phyloP scores from a whole-genome alignment of 2,797 vertebrate genomes.

The Danio choprae region DNA sequence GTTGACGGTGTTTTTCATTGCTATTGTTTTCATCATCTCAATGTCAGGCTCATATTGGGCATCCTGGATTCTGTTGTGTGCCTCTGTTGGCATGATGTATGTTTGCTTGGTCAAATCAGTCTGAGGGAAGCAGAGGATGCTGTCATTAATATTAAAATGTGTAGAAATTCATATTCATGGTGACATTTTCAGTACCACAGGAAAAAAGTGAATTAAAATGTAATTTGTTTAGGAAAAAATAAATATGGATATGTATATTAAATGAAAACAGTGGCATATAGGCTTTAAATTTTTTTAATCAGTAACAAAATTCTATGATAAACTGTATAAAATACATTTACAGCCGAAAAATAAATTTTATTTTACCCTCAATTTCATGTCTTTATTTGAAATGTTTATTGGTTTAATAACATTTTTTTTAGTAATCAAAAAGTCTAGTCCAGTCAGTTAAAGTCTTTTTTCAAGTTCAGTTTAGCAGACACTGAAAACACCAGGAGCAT shows the following conservation, averaged over 20 bases:
- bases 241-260: not conserved
- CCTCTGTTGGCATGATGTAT: not conserved
- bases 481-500: too few species aligned
- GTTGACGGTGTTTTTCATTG: conserved; percentile 11
- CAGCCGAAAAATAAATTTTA: too few species aligned
- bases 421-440: too few species aligned
- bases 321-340: too few species aligned
- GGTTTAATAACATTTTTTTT: too few species aligned
- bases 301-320: too few species aligned
- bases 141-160: not conserved
- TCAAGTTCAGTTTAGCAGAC: too few species aligned
- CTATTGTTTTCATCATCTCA: conserved; percentile 38
- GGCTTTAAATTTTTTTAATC: too few species aligned
- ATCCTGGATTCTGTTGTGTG: conserved; percentile 1
- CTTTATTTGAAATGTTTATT: too few species aligned
- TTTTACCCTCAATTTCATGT: too few species aligned
- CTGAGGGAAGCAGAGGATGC: not conserved
- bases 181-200: not conserved
- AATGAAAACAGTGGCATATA: not conserved
- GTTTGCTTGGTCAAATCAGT: not conserved
- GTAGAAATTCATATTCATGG: not conserved
- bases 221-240: too few species aligned
- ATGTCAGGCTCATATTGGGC: conserved; percentile 4
- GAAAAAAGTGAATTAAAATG: not conserved
- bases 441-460: too few species aligned